A percentile compares a stretch with the other conserved stretches of the same genome.
Evolutionary conservation across 2,888 invertebrate species (phyloP).

Genomic region (Chrysolina haemoptera): DNA sequence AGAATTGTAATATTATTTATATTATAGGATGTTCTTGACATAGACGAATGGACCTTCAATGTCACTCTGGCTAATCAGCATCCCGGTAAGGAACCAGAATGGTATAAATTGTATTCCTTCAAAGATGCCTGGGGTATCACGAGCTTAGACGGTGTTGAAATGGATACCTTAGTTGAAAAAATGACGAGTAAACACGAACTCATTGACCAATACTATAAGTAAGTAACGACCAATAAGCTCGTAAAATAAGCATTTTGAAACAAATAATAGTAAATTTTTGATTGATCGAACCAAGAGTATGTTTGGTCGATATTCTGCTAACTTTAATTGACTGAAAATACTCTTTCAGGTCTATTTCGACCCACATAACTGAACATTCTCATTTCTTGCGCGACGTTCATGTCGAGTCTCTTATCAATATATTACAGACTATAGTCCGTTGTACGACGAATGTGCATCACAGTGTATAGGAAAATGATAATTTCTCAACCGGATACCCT

Average conservation of each 20-base stretch:
- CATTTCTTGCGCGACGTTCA: no score
- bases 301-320: no score
- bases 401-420: no score
- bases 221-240: conserved; percentile 49
- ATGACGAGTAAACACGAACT: conserved; percentile 74
- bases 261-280: no score
- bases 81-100: conserved; percentile 74
- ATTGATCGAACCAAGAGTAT: no score
- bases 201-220: conserved; percentile 67
- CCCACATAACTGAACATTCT: no score
- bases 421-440: no score
- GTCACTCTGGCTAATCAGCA: conserved; percentile 79
- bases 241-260: not conserved
- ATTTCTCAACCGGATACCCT: no score
- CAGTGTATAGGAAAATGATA: no score
- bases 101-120: conserved; percentile 84
- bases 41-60: conserved; percentile 83
- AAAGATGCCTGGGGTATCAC: conserved; percentile 76
- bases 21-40: conserved; percentile 77
- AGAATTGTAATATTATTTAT: conserved; percentile 25
- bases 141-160: conserved; percentile 76
- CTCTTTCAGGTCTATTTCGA: no score
- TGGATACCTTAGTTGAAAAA: conserved; percentile 74
- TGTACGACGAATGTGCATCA: no score
- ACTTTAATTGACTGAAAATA: no score